phyloP scores from a whole-genome alignment of 2,113 vertebrate genomes.

The Engystomops pustulosus region DNA sequence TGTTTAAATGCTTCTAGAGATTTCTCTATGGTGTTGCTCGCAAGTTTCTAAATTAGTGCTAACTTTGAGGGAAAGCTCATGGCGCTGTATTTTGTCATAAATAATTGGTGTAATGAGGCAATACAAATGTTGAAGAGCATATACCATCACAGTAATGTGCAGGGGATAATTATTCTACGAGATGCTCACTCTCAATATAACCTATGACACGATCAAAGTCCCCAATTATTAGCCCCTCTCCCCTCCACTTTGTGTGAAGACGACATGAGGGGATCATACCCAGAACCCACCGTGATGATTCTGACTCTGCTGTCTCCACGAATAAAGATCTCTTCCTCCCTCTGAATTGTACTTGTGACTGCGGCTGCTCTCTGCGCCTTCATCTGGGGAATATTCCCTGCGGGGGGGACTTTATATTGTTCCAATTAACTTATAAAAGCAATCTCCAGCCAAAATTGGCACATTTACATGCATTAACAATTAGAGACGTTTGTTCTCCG shows the following conservation, averaged over 20 bases:
- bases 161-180: neutral
- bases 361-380: neutral
- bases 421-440: constrained; percentile 43
- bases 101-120: neutral
- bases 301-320: neutral
- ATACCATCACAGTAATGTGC: neutral
- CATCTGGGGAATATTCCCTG: constrained; percentile 38
- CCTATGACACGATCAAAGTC: neutral
- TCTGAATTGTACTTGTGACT: neutral
- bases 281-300: too few species aligned
- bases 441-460: constrained; percentile 36
- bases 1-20: neutral
- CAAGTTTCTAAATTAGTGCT: neutral
- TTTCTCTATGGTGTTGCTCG: neutral
- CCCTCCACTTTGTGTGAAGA: neutral
- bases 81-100: neutral
- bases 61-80: neutral
- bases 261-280: too few species aligned
- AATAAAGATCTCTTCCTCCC: constrained; percentile 9
- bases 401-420: constrained; percentile 42
- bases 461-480: constrained; percentile 51
- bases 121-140: neutral
- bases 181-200: neutral
- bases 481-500: constrained; percentile 35
- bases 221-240: neutral